phyloP scores from a whole-genome alignment of 2,888 invertebrate species.

The Orthosia gothica region DNA sequence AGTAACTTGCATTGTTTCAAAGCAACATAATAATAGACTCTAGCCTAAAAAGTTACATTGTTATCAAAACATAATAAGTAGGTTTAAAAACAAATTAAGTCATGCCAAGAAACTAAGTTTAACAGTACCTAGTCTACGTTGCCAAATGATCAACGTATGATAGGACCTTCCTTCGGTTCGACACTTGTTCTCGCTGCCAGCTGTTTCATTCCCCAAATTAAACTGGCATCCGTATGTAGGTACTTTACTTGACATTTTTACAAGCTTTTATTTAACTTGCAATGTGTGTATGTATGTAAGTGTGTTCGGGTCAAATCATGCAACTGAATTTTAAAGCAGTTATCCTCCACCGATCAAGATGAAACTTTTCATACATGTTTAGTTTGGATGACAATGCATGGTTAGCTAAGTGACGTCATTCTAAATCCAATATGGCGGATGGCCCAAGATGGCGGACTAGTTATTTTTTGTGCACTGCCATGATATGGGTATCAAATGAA shows the following conservation, averaged over 20 bases:
- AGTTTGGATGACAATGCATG: too few relatives aligned
- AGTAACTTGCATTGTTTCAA: not conserved
- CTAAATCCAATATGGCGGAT: too few relatives aligned
- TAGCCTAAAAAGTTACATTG: not conserved
- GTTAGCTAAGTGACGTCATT: too few relatives aligned
- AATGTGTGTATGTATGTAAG: too few relatives aligned
- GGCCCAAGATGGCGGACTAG: too few relatives aligned
- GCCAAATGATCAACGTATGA: constrained; percentile 42
- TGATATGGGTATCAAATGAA: too few relatives aligned
- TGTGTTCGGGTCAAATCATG: too few relatives aligned
- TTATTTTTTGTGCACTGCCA: too few relatives aligned
- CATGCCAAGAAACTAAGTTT: constrained; percentile 24
- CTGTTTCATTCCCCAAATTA: constrained; percentile 33
- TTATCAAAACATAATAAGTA: not conserved
- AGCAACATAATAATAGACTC: not conserved
- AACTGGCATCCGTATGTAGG: not conserved
- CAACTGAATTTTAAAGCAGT: too few relatives aligned
- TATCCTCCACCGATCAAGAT: too few relatives aligned
- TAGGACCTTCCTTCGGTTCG: constrained; percentile 7
- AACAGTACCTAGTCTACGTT: constrained; percentile 11
- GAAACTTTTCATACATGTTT: too few relatives aligned
- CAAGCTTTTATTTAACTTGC: too few relatives aligned
- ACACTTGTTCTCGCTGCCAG: constrained; percentile 32
- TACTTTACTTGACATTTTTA: not conserved
- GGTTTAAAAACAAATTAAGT: not conserved